These are phyloP conservation scores for Sphaeridia pumilis DNA, from an alignment of 2,888 invertebrate species.

Conservation along the genomic window DNA sequence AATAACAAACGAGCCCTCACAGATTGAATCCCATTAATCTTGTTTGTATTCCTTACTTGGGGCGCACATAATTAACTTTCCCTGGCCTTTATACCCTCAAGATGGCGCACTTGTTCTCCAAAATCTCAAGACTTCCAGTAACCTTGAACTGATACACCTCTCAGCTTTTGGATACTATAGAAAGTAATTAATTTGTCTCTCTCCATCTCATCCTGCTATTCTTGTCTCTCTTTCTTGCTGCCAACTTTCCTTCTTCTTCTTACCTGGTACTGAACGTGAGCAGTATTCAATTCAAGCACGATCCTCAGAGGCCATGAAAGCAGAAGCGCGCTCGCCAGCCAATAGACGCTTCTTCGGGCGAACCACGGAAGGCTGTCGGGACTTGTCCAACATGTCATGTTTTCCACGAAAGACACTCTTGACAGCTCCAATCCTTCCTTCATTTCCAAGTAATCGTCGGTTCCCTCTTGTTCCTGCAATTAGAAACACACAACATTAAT, in stretches of 20 bases:
- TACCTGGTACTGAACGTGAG: slow-evolving; percentile 68
- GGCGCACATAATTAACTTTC: no score
- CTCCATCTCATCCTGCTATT: not conserved
- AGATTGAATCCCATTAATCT: no score
- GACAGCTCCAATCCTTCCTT: slow-evolving; percentile 64
- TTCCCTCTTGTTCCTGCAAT: slow-evolving; percentile 56
- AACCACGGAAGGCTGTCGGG: slow-evolving; percentile 10
- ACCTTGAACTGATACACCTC: no score
- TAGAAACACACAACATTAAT: not conserved
- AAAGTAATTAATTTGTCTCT: slow-evolving; percentile 2
- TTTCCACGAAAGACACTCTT: slow-evolving; percentile 42
- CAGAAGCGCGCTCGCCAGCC: slow-evolving; percentile 59
- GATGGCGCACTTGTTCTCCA: no score
- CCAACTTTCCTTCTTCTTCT: slow-evolving; percentile 24
- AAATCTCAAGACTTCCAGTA: no score
- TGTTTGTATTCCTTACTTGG: no score
- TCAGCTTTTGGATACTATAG: no score
- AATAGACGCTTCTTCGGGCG: slow-evolving; percentile 53
- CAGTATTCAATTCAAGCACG: slow-evolving; percentile 66
- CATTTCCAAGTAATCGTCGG: slow-evolving; percentile 78
- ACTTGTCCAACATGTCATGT: slow-evolving; percentile 39
- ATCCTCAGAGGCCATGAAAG: slow-evolving; percentile 73
- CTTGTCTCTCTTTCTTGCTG: not conserved
- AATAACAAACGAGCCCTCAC: no score
- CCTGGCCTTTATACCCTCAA: no score